phyloP scores from a whole-genome alignment of 2,113 vertebrate genomes.

The Vulpes lagopus region DNA sequence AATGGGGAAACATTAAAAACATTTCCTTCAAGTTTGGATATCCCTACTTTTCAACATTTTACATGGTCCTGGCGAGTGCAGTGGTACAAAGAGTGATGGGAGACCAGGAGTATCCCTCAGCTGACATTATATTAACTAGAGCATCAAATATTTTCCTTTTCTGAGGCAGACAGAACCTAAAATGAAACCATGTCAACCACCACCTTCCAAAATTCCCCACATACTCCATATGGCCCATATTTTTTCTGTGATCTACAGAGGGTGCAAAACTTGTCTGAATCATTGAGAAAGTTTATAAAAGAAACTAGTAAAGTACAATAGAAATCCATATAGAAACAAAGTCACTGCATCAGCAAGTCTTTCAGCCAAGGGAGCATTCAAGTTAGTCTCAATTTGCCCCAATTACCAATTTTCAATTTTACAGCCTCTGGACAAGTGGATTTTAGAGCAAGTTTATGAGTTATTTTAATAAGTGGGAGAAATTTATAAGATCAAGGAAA shows the following conservation, averaged over 20 bases:
- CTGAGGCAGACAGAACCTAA: neutral
- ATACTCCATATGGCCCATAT: neutral
- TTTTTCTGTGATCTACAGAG: neutral
- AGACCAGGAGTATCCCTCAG: neutral
- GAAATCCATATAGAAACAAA: neutral
- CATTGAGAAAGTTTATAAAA: neutral
- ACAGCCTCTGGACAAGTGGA: neutral
- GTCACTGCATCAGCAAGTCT: neutral
- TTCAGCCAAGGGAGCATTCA: neutral
- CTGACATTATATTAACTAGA: neutral
- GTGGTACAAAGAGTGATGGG: neutral
- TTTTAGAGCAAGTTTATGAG: constrained; percentile 11
- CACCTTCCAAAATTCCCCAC: neutral
- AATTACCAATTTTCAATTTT: neutral
- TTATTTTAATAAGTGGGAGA: neutral
- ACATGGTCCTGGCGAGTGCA: too few relatives aligned
- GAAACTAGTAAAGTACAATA: neutral
- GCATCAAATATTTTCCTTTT: neutral
- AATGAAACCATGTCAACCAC: neutral
- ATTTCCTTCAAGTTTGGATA: neutral
- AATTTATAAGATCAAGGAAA: neutral
- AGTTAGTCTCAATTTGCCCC: neutral
- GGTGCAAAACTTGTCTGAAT: neutral
- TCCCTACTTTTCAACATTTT: neutral
- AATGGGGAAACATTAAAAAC: neutral